Base-by-base conservation (phyloP, 2,888 invertebrate genomes). In the Drymonia ruficornis region DNA sequence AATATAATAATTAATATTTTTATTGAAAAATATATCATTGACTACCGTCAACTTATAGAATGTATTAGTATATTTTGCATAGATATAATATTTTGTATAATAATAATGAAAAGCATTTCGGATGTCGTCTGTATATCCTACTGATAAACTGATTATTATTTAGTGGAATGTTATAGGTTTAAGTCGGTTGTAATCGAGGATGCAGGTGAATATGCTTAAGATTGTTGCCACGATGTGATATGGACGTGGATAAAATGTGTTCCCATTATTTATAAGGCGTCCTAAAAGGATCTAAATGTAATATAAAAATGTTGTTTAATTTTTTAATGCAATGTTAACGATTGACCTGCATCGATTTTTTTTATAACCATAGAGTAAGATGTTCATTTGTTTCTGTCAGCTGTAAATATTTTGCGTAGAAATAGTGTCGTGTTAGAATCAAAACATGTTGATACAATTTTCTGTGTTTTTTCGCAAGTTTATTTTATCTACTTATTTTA, bases 401-500 rank as follows among this genome's bases (percentile, higher is more conserved):
- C 90, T 91, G 91, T 91, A 91, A 80, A 91, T 91, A 91, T 78
- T 81, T 82, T 76, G 90, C 91, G 78, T 89, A 91, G 84, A 74
- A 40, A 66, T 57, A 87, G 83, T 81, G 77, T 74, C 69, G 79
- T 84, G 78, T 76, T 85, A 84, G 82, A 84, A 89, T 89, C 87
- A 87, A 82, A 76, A 81, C 76, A 77, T 85, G 86, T 89, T 88
- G 84, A 89, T 88, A 86, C 80, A 84, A 86, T 89, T 85, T 69
- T 82, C 83, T 85, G 90, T 89, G 89, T 90, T 91, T 86, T 87
- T 86, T 82, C 84, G 88, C 87, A 86, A 89, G 86, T 89, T 91
- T 89, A 91, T 92, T 91, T 92, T 90, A 91, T 90, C 88, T 89
- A 91, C 90, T 91, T 91, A 91, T 91, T 91, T 91, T 92, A 89